A percentile compares a stretch with the other conserved stretches of the same genome.
Evolutionary conservation across 2,888 invertebrate genomes (phyloP).

Genomic region (Heliconius erato): DNA sequence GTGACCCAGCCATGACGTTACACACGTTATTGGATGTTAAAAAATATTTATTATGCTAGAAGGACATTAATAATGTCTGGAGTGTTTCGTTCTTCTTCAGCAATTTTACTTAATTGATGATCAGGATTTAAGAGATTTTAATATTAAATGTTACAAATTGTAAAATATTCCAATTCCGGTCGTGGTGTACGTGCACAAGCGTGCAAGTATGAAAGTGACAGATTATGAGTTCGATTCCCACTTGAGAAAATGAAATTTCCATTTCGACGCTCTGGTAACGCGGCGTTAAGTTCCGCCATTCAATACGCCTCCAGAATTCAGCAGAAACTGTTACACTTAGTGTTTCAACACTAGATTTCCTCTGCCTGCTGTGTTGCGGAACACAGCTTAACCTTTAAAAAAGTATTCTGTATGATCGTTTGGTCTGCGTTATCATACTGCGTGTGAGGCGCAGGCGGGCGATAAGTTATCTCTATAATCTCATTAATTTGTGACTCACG

Average conservation of each 20-base stretch:
- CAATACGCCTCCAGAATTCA: too few species aligned
- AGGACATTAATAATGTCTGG: slow-evolving; percentile 36
- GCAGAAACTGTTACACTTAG: too few species aligned
- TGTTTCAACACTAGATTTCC: too few species aligned
- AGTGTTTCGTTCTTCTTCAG: slow-evolving; percentile 32
- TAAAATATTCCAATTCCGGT: background rate
- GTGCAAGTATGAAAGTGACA: too few species aligned
- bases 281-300: too few species aligned
- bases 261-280: too few species aligned
- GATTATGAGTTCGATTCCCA: too few species aligned
- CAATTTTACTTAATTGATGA: background rate
- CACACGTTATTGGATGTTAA: slow-evolving; percentile 49
- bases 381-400: too few species aligned
- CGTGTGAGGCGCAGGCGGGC: slow-evolving; percentile 47
- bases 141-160: background rate
- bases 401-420: slow-evolving; percentile 8
- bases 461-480: slow-evolving; percentile 77
- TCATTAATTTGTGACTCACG: slow-evolving; percentile 69
- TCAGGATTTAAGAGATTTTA: background rate
- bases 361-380: too few species aligned
- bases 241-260: too few species aligned
- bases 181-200: too few species aligned
- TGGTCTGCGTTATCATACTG: slow-evolving; percentile 45
- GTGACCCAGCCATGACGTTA: slow-evolving; percentile 46
- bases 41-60: slow-evolving; percentile 45